phyloP scores from a whole-genome alignment of 2,113 vertebrate genomes.

The Rhabdomys dilectus region DNA sequence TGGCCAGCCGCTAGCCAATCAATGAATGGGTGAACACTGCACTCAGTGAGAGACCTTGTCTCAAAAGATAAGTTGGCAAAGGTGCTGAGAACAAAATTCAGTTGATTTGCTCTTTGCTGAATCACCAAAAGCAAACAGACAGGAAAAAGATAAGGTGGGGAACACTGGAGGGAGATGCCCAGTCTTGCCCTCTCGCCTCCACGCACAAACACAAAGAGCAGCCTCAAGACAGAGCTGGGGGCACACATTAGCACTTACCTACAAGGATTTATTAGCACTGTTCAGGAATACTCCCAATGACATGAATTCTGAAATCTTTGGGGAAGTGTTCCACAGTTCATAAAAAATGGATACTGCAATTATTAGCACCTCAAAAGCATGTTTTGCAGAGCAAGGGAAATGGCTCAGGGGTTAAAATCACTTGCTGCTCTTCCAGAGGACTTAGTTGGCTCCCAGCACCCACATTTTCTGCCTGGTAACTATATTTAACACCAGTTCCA shows the following conservation, averaged over 20 bases:
- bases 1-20: background rate
- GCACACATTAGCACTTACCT: background rate
- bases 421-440: background rate
- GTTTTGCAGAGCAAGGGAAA: background rate
- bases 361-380: constrained; percentile 3
- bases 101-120: background rate
- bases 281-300: background rate
- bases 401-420: background rate
- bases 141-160: background rate
- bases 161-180: background rate
- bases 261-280: background rate
- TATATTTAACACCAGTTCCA: background rate
- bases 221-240: background rate
- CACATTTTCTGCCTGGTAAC: background rate
- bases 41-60: background rate
- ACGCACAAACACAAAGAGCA: background rate
- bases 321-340: background rate
- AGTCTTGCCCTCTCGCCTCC: background rate
- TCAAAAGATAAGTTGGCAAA: background rate
- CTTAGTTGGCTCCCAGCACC: background rate
- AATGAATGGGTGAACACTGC: background rate
- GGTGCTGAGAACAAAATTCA: background rate
- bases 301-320: background rate
- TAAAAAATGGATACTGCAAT: constrained; percentile 21
- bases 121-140: background rate